A percentile compares a stretch with the other conserved stretches of the same genome.
Conservation (phyloP, 1,140 invertebrate genomes). For the Drosophila pruinosa region DNA sequence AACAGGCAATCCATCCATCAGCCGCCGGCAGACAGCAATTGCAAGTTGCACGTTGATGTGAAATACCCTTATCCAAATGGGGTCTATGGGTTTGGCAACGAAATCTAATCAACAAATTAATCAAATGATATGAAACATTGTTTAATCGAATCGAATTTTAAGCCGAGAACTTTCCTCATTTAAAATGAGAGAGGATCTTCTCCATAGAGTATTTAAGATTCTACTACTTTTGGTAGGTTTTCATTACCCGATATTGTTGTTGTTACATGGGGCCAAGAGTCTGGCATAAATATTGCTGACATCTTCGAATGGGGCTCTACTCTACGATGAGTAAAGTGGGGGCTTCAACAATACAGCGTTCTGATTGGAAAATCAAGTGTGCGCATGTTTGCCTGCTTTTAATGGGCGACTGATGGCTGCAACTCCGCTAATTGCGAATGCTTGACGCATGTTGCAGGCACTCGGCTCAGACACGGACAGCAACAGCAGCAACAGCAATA, state of each 20-base stretch:
- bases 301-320: constrained; percentile 37
- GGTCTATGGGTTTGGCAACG: not conserved
- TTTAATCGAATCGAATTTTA: too few relatives aligned
- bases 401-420: constrained; percentile 71
- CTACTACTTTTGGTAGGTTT: not conserved
- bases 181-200: not conserved
- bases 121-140: too few relatives aligned
- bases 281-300: constrained; percentile 70
- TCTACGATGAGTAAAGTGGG: not conserved
- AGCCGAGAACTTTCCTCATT: too few relatives aligned
- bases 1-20: constrained; percentile 79
- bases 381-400: constrained; percentile 73
- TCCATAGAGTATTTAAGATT: not conserved
- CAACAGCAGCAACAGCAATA: constrained; percentile 8
- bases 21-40: constrained; percentile 68
- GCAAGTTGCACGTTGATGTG: constrained; percentile 61
- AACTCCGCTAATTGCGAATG: constrained; percentile 78
- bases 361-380: constrained; percentile 80
- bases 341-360: constrained; percentile 24
- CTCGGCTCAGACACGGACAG: constrained; percentile 63
- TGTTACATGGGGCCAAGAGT: constrained; percentile 47
- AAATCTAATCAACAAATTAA: not conserved
- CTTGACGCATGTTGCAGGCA: constrained; percentile 79
- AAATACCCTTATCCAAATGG: constrained; percentile 36
- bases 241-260: constrained; percentile 31